A percentile compares a stretch with the other conserved stretches of the same genome.
Conservation (phyloP, 2,888 invertebrate genomes). For the Conus canariensis region DNA sequence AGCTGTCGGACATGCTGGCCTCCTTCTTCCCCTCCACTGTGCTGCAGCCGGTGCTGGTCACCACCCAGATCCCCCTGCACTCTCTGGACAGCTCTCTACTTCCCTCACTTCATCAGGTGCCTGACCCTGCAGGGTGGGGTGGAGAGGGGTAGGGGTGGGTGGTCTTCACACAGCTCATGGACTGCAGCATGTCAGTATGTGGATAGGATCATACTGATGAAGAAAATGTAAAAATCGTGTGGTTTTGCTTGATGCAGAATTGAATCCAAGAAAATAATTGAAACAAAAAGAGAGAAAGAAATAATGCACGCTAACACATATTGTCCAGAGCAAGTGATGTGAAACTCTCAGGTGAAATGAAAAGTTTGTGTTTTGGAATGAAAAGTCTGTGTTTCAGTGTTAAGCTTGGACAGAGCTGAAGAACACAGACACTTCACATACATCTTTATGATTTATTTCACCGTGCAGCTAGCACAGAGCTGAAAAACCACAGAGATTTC, state of each 20-base stretch:
- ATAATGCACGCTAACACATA: neutral
- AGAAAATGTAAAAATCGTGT: no score
- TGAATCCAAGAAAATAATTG: no score
- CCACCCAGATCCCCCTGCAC: conserved; percentile 47
- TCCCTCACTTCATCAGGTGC: conserved; percentile 39
- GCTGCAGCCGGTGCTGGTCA: conserved; percentile 67
- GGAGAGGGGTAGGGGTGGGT: neutral
- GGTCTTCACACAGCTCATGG: no score
- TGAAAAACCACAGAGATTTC: no score
- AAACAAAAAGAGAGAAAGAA: no score
- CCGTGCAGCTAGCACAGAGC: no score
- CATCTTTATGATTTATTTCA: no score
- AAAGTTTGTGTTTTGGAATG: neutral
- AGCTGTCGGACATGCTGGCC: conserved; percentile 66
- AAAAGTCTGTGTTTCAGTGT: neutral
- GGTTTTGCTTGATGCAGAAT: no score
- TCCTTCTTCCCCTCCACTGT: conserved; percentile 72
- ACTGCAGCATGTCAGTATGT: no score
- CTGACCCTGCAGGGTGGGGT: neutral
- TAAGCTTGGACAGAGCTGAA: neutral
- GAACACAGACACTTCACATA: no score
- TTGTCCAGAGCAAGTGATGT: neutral
- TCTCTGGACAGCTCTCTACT: conserved; percentile 39
- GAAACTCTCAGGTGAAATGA: no score
- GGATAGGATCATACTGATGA: no score